Evolutionary conservation across 2,888 invertebrate genomes (phyloP).

Genomic region (Drosophila greeni): DNA sequence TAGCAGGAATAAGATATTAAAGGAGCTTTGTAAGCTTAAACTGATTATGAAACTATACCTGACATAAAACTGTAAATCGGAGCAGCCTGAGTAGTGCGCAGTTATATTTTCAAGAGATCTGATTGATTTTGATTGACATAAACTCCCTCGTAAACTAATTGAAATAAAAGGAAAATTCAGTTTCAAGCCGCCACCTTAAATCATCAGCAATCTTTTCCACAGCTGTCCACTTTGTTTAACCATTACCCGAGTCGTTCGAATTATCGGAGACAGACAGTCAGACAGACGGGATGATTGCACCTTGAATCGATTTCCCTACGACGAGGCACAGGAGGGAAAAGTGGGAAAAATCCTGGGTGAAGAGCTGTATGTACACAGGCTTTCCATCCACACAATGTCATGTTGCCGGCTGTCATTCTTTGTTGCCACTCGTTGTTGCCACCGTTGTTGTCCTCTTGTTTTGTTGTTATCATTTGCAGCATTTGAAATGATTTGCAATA

Average conservation of each 20-base stretch:
- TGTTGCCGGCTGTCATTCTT: constrained; percentile 50
- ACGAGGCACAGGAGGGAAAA: background rate
- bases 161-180: background rate
- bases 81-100: too few species aligned
- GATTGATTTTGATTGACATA: background rate
- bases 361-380: background rate
- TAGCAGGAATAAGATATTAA: background rate
- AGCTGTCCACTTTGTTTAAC: constrained; percentile 19
- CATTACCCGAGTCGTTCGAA: constrained; percentile 29
- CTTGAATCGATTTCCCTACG: constrained; percentile 47
- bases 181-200: background rate
- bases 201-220: constrained; percentile 8
- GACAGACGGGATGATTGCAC: constrained; percentile 39
- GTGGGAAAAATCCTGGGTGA: background rate
- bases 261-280: constrained; percentile 23
- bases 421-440: constrained; percentile 23
- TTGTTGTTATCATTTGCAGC: constrained; percentile 71
- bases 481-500: constrained; percentile 76
- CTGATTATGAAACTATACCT: too few species aligned
- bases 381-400: constrained; percentile 51
- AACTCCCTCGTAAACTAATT: background rate
- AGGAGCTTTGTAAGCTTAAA: too few species aligned
- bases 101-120: background rate
- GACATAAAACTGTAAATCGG: too few species aligned
- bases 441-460: constrained; percentile 32